Evolutionary conservation across 2,797 vertebrate genomes (phyloP).

Genomic region (Acrocephalus scirpaceus): DNA sequence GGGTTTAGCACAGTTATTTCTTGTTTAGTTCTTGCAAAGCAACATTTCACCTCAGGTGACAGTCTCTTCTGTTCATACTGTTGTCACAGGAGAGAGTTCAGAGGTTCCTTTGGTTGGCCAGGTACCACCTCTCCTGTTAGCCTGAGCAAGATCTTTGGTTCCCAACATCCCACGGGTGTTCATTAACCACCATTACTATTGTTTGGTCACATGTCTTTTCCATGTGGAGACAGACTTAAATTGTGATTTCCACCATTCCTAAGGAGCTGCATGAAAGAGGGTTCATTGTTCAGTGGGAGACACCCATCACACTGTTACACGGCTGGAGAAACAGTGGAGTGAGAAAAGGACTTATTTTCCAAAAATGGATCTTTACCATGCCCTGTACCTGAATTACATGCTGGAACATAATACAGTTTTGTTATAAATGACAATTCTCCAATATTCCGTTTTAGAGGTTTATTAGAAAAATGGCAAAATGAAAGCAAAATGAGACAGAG

Average conservation of each 20-base stretch:
- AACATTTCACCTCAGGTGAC: not conserved
- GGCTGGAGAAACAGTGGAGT: not conserved
- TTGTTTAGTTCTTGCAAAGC: not conserved
- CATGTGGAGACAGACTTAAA: not conserved
- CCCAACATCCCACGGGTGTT: not conserved
- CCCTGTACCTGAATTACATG: not conserved
- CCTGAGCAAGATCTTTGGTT: not conserved
- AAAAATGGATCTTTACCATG: not conserved
- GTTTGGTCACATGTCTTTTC: not conserved
- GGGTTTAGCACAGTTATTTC: not conserved
- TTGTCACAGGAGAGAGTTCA: not conserved
- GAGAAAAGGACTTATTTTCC: not conserved
- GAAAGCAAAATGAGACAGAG: too few relatives aligned
- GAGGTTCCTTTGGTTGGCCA: not conserved
- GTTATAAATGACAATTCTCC: too few relatives aligned
- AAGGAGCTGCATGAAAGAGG: not conserved
- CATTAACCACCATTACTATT: not conserved
- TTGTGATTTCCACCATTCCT: not conserved
- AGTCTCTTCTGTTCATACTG: not conserved
- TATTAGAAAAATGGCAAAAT: too few relatives aligned
- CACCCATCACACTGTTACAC: not conserved
- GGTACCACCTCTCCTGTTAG: not conserved
- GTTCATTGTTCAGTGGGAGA: not conserved
- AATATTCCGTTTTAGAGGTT: too few relatives aligned
- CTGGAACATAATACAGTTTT: not conserved